Base-by-base conservation (phyloP, 35 echinoderm and acorn worm genomes). In the Nesometra sesokonis region DNA sequence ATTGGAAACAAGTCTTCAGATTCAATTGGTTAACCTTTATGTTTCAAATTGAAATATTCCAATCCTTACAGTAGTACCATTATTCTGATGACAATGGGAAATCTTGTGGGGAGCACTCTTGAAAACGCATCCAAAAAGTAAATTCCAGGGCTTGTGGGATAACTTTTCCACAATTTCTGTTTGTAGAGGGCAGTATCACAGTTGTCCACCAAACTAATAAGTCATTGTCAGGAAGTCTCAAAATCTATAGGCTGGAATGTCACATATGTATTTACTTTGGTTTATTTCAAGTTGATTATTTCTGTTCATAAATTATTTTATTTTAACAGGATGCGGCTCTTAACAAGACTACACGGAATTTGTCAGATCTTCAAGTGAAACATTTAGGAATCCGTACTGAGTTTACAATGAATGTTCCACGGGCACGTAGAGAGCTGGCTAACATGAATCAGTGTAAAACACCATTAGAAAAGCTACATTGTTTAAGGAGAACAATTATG, bases 311-410 rank as follows among this genome's bases (percentile, higher is more conserved):
- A 17, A 77, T 85, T 82, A 21, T 57, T 36, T 77, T 85, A 32
- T 83, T 82, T 36, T 30, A 0, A n/a, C 84, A 99, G 96, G 96
- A 99, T 90, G 92, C 96, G 21, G 85, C 84, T 17, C 52, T 99
- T 90, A 99, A 99, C 83, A 99, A 99, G 86, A 99, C 82, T 33
- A 99, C 92, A 36, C 78, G 96, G 39, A 99, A 99, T 67, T 88
- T 99, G 19, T 93, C 92, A 0, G 96, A 99, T 34, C 88, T 99
- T 0, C 96, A 99, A 87, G 90, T 99, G 0, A 90, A 85, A 31
- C 92, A 99, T 39, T 85, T 99, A 17, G 92, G 87, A 15, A 93
- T 99, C 21, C 46, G 96, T 32, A 46, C 85, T 32, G 92, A 99
- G 77, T 94, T 99, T 47, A 93, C 96, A 0, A 86, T 88, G 32